A percentile compares a stretch with the other conserved stretches of the same genome.
Conservation (phyloP, 1,140 invertebrate species). For the Nylanderia fulva region DNA sequence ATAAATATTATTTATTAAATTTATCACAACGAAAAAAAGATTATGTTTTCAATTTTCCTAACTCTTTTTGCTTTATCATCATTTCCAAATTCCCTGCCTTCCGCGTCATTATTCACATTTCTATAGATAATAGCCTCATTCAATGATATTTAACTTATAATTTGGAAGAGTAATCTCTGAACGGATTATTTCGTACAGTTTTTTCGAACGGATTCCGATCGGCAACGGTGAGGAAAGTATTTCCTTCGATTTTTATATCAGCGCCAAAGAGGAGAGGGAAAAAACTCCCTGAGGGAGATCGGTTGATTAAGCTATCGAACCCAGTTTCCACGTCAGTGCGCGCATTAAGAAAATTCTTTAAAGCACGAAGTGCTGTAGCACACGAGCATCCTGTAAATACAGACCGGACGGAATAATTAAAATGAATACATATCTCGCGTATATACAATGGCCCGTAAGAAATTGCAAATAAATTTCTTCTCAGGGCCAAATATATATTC, state of each 20-base stretch:
- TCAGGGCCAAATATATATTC: neutral
- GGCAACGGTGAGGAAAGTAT: conserved; percentile 6
- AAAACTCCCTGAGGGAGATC: conserved; percentile 3
- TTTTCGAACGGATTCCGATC: conserved; percentile 3
- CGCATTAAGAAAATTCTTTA: conserved; percentile 45
- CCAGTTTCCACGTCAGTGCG: conserved; percentile 27
- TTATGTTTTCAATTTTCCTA: neutral
- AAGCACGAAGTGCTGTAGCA: conserved; percentile 23
- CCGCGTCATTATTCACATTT: neutral
- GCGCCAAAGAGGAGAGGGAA: neutral
- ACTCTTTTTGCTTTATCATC: neutral
- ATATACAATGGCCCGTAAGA: neutral
- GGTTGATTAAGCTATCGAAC: conserved; percentile 56
- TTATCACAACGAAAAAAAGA: neutral
- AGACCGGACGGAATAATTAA: conserved; percentile 21
- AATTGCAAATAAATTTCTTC: conserved; percentile 30
- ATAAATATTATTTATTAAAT: conserved; percentile 21
- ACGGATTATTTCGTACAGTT: neutral
- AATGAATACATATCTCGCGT: conserved; percentile 7
- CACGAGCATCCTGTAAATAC: conserved; percentile 4
- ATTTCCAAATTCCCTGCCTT: neutral
- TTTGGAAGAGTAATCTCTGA: conserved; percentile 25
- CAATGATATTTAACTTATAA: conserved; percentile 1
- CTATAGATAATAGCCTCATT: neutral
- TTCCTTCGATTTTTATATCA: conserved; percentile 43